phyloP scores from a whole-genome alignment of 2,797 vertebrate genomes.

The Enteromius paludinosus region DNA sequence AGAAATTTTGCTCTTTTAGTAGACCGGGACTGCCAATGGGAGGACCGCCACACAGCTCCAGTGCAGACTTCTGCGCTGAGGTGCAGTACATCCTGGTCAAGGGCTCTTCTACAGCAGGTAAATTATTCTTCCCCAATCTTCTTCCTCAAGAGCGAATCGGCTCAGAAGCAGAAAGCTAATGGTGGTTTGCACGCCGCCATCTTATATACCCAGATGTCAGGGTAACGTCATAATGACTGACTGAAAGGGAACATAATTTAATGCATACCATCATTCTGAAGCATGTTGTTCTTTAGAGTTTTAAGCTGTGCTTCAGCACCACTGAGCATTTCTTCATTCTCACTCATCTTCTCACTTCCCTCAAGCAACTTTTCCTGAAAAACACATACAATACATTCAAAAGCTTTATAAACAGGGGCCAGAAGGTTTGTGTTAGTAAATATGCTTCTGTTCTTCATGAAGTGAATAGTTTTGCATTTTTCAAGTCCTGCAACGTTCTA shows the following conservation, averaged over 20 bases:
- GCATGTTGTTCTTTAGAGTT: constrained; percentile 78
- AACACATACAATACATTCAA: constrained; percentile 1
- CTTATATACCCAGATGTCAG: too few relatives aligned
- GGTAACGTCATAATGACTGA: too few relatives aligned
- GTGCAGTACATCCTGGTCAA: too few relatives aligned
- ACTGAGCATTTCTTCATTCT: constrained; percentile 64
- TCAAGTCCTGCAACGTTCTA: background rate
- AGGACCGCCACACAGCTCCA: too few relatives aligned
- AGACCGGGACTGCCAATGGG: too few relatives aligned
- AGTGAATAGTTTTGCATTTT: background rate
- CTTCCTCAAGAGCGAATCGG: too few relatives aligned
- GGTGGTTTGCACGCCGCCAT: too few relatives aligned
- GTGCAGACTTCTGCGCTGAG: too few relatives aligned
- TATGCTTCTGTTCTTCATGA: background rate
- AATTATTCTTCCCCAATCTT: too few relatives aligned
- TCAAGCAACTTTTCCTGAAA: constrained; percentile 64
- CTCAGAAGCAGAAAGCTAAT: too few relatives aligned
- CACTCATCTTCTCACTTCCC: constrained; percentile 62
- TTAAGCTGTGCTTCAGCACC: constrained; percentile 78
- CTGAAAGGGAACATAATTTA: background rate
- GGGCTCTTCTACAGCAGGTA: too few relatives aligned
- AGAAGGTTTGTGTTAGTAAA: background rate
- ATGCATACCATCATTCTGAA: constrained; percentile 77
- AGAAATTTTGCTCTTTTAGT: too few relatives aligned
- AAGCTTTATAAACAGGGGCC: background rate